Base-by-base conservation (phyloP, 1,140 invertebrate genomes). In the Caenorhabditis tropicalis region DNA sequence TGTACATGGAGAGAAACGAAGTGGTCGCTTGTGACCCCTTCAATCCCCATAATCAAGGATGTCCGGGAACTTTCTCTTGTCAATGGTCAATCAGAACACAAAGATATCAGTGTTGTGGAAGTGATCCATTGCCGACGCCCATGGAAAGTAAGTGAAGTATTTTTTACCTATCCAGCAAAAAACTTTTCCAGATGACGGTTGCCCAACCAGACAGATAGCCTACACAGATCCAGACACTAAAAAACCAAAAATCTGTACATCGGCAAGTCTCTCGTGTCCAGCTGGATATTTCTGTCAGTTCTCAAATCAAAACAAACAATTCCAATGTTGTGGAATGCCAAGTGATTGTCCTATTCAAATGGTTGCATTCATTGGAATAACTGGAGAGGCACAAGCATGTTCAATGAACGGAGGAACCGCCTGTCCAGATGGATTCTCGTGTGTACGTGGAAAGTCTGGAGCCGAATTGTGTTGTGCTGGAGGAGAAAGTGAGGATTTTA, bases 1-100 rank as follows among this genome's bases (percentile, higher is more conserved):
- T 86, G 4, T 86, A 86, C 79, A 85, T 86, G 83, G 85, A 86
- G 81, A 86, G 83, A n/a, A 86, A 86, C 79, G 83, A 84, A 49
- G 82, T 86, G 4, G 85, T 86, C 1, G 16, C 53, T 4, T 86
- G 85, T 48, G 85, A 86, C 16, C 83, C 85, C 12, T 86, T 86
- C 85, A 86, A 86, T 70, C 79, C 79, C 1, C 46, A 53, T 10
- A 86, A 85, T 56, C 81, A 85, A 43, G 83, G 85, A 39, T 86
- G 85, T 49, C 85, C 85, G 10, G 46, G 48, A 12, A 70, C 80
- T 16, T 86, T 85, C 56, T 80, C 83, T 7, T 86, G 85, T 70
- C 85, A 86, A 36, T 86, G 85, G 85, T 85, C 85, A 19, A 74
- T 85, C 19, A 24, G 82, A 74, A 85, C 81, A 15, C 85, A 85